Evolutionary conservation across 2,797 vertebrate genomes (phyloP), one percentile per base, ranked within the genome.

Genomic region (Eptatretus atami): DNA sequence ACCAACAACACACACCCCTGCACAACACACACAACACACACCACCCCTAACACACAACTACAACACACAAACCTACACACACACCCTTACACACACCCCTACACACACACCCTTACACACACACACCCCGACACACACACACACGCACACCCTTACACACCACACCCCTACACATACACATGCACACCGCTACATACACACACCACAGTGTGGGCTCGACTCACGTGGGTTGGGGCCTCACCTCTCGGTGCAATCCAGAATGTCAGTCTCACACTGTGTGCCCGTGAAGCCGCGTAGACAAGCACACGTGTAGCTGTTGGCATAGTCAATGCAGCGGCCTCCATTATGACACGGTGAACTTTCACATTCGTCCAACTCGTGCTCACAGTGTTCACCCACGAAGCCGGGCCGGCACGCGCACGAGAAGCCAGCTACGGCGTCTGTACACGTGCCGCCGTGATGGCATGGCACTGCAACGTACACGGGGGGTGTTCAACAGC

Each of bases 211-310:
- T 44, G 31, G 31, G 53, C 52, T 2, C 0, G 12, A 52, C 53
- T 52, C 13, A 54, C 53, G 4, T 10, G 44, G 31, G 2, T 15
- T 24, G 13, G 6, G n/a, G 12, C 6, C 74, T 64, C 75, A 92
- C 92, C 92, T 98, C 75, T 98, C 92, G 0, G 92, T 94, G 77
- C 88, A 98, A 79, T 95, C 88, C 0, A 85, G 88, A 0, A 81
- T 90, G 76, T 95, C 88, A 66, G 83, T 83, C 75, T 96, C 86
- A 1, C 88, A 96, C 72, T 92, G 83, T 72, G 92, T 88, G 12
- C 90, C 90, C 0, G 83, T 84, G 76, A 94, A 95, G 67, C 90
- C 90, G 0, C 77, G 65, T 0, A 82, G 83, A 68, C 90, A 96
- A 64, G 82, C 84, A 66, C 90, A 96, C 2, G 82, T 88, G 74